Conservation (phyloP, 1,140 invertebrate genomes). For the Pygmarrhopalites habei region DNA sequence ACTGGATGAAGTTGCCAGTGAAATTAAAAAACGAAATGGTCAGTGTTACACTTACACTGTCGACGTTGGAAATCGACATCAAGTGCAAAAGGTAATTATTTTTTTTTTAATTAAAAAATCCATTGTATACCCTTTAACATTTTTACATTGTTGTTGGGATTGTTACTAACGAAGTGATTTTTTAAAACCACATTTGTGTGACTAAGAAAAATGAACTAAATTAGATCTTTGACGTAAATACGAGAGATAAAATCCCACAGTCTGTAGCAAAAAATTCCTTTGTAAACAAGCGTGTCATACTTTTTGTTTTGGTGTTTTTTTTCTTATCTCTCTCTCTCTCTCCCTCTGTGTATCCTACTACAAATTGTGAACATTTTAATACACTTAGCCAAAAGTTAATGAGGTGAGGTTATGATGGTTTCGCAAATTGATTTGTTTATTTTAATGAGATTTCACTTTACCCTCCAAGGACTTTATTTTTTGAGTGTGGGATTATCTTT, state of each 20-base stretch:
- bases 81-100: slow-evolving; percentile 30
- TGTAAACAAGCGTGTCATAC: no score
- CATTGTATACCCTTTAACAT: neutral
- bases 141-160: neutral
- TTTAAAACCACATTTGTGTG: neutral
- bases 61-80: slow-evolving; percentile 29
- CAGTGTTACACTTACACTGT: slow-evolving; percentile 32
- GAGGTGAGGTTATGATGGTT: no score
- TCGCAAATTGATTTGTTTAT: no score
- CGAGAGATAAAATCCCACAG: neutral
- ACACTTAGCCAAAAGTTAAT: no score
- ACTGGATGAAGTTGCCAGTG: slow-evolving; percentile 31
- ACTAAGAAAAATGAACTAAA: neutral
- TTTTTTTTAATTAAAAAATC: neutral
- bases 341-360: no score
- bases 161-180: neutral
- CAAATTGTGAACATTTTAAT: no score
- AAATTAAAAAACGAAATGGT: slow-evolving; percentile 29
- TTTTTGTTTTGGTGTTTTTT: no score
- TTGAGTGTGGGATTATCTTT: no score
- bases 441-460: no score
- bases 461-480: no score
- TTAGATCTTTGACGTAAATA: neutral
- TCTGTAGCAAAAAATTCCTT: no score
- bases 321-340: no score